phyloP scores from a whole-genome alignment of 2,113 vertebrate genomes.

The Lonchura striata region DNA sequence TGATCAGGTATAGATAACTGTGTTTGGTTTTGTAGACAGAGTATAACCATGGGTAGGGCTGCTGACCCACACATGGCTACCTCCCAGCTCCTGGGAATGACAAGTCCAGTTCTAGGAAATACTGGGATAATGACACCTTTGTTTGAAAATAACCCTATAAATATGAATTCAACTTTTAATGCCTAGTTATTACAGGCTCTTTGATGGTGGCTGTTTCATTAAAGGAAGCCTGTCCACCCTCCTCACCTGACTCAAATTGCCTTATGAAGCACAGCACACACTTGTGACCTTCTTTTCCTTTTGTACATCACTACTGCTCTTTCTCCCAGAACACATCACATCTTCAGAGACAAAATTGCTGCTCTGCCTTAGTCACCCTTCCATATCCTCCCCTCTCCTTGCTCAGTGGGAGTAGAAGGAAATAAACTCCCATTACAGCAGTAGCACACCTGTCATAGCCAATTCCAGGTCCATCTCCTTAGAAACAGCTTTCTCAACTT shows the following conservation, averaged over 20 bases:
- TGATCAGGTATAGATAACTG: slow-evolving; percentile 6
- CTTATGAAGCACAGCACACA: fast-evolving
- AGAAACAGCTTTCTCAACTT: neutral
- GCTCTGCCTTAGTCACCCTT: neutral
- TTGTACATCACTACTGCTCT: neutral
- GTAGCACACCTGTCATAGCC: neutral
- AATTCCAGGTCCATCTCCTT: neutral
- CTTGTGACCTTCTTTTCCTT: neutral
- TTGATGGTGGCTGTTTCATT: neutral
- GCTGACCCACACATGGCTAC: neutral
- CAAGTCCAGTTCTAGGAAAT: neutral
- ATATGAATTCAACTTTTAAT: neutral
- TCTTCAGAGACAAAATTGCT: neutral
- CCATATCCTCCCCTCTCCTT: neutral
- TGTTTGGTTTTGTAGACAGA: neutral
- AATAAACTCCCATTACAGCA: neutral
- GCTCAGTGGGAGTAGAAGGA: neutral
- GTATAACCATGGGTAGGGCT: neutral
- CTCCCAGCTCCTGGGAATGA: neutral
- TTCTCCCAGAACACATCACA: neutral
- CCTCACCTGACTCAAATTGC: neutral
- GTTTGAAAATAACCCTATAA: neutral
- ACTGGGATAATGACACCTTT: neutral
- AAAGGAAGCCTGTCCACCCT: neutral
- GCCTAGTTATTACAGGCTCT: neutral